Conservation (phyloP, 2,888 invertebrate species). For the Ischnus inquisitorius region DNA sequence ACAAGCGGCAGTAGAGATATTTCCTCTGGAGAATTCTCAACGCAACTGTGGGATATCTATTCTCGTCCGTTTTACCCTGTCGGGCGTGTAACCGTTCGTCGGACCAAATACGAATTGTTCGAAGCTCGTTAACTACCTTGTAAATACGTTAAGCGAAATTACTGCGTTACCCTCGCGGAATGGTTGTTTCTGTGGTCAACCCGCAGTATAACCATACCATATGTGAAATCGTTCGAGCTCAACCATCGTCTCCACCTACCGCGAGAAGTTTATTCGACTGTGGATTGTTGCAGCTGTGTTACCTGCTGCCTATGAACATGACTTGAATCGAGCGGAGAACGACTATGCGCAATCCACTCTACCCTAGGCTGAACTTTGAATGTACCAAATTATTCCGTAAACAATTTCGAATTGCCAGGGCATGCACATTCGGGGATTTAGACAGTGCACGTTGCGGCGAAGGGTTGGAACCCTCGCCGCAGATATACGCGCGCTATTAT, state of each 20-base stretch:
- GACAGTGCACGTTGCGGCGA: slow-evolving; percentile 27
- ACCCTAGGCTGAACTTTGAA: slow-evolving; percentile 21
- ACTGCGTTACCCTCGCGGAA: slow-evolving; percentile 50
- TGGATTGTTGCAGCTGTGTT: slow-evolving; percentile 49
- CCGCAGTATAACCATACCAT: neutral
- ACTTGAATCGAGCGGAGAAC: slow-evolving; percentile 47
- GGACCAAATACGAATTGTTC: slow-evolving; percentile 65
- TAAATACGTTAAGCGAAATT: slow-evolving; percentile 62
- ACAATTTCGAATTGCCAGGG: slow-evolving; percentile 34
- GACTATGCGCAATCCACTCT: slow-evolving; percentile 54
- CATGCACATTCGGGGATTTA: slow-evolving; percentile 52
- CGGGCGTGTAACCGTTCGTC: slow-evolving; percentile 42
- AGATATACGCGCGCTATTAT: slow-evolving; percentile 45
- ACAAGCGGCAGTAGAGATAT: slow-evolving; percentile 48
- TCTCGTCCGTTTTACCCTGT: slow-evolving; percentile 60
- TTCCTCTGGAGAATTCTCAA: slow-evolving; percentile 59
- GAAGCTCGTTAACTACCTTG: slow-evolving; percentile 63
- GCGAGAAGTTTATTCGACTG: slow-evolving; percentile 59
- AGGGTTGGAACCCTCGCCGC: slow-evolving; percentile 1
- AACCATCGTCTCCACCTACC: slow-evolving; percentile 24
- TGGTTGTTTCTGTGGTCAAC: slow-evolving; percentile 42
- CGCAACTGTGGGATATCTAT: slow-evolving; percentile 54
- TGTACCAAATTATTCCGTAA: slow-evolving; percentile 53
- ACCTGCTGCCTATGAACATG: slow-evolving; percentile 43
- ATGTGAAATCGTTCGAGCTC: slow-evolving; percentile 10